A percentile compares a stretch with the other conserved stretches of the same genome.
These are phyloP conservation scores for Aplysina aerophoba DNA, from an alignment of 37 sponge, comb jelly and placozoan species.

Conservation along the genomic window DNA sequence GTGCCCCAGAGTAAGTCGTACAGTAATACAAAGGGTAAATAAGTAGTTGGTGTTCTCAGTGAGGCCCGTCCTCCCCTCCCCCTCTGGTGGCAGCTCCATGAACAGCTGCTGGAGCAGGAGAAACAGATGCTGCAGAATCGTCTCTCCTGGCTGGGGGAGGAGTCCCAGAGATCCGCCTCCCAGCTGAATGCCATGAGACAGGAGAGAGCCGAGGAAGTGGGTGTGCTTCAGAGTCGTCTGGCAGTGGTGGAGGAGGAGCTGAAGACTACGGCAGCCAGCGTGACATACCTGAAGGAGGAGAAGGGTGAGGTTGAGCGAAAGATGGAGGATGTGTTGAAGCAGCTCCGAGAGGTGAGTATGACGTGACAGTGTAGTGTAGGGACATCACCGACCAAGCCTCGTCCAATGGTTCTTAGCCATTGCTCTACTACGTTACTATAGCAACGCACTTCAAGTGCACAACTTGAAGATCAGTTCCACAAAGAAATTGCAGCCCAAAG, in stretches of 20 bases:
- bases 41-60: no score
- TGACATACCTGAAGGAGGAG: slow-evolving; percentile 28
- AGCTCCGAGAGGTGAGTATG: slow-evolving; percentile 35
- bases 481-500: slow-evolving; percentile 69
- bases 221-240: not conserved
- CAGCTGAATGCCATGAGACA: slow-evolving; percentile 25
- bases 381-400: no score
- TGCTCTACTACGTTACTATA: slow-evolving; percentile 13
- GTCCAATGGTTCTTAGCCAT: not conserved
- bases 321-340: slow-evolving; percentile 26
- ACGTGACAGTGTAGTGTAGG: no score
- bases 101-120: slow-evolving; percentile 74
- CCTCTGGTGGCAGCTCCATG: slow-evolving; percentile 47
- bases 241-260: not conserved
- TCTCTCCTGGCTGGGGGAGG: slow-evolving; percentile 62
- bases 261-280: not conserved
- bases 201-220: not conserved
- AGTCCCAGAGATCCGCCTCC: slow-evolving; percentile 47
- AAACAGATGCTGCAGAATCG: slow-evolving; percentile 54
- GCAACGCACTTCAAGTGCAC: slow-evolving; percentile 4
- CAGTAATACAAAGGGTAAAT: no score
- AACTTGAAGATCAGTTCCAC: slow-evolving; percentile 72
- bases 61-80: no score
- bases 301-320: slow-evolving; percentile 51
- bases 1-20: no score